Evolutionary conservation across 2,888 invertebrate species (phyloP).

Genomic region (Exocentrus adspersus): DNA sequence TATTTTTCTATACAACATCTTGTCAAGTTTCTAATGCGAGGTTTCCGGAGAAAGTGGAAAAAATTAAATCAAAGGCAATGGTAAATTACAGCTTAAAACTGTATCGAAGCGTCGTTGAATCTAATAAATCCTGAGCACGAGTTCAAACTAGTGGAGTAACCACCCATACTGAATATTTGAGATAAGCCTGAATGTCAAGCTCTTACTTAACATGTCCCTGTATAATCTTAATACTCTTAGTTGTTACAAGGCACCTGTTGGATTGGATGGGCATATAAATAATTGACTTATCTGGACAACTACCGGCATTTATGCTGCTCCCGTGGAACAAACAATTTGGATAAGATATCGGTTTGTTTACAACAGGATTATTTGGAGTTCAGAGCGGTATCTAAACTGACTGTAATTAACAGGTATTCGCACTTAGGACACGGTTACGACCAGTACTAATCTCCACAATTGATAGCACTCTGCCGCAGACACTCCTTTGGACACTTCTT

Average conservation of each 20-base stretch:
- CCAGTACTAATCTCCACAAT: slow-evolving; percentile 47
- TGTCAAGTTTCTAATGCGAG: too few species aligned
- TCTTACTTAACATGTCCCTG: slow-evolving; percentile 7
- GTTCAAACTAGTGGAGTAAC: neutral
- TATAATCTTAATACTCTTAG: slow-evolving; percentile 29
- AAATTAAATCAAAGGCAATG: too few species aligned
- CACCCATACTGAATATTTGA: slow-evolving; percentile 1
- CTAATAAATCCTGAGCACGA: neutral
- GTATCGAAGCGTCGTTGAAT: too few species aligned
- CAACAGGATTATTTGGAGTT: slow-evolving; percentile 48
- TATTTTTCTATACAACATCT: too few species aligned
- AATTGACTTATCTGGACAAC: slow-evolving; percentile 52
- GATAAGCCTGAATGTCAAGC: slow-evolving; percentile 16
- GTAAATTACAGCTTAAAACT: too few species aligned
- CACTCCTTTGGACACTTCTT: slow-evolving; percentile 20
- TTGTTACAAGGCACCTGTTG: slow-evolving; percentile 27
- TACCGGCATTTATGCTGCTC: slow-evolving; percentile 47
- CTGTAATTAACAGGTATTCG: slow-evolving; percentile 55
- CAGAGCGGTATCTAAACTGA: slow-evolving; percentile 48
- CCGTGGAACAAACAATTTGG: slow-evolving; percentile 51
- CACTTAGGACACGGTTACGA: slow-evolving; percentile 49
- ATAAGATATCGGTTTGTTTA: slow-evolving; percentile 54
- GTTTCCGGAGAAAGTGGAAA: too few species aligned
- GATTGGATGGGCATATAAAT: slow-evolving; percentile 41
- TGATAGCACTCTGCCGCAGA: slow-evolving; percentile 41